Conservation (phyloP, 2,113 vertebrate species). For the Crotalus helleri region DNA sequence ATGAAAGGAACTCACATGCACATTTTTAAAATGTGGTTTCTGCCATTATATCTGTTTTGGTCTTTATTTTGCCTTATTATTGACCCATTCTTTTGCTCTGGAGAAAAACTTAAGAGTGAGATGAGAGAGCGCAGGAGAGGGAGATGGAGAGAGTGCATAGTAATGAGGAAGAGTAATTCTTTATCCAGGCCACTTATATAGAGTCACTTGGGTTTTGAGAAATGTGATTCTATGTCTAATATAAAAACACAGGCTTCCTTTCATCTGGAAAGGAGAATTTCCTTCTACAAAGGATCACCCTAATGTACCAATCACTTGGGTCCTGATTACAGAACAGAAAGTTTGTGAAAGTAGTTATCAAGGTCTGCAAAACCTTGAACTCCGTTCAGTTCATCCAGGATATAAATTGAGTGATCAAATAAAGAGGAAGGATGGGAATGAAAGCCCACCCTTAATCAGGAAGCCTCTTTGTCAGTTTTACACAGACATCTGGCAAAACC, state of each 20-base stretch:
- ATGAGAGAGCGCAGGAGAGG: not conserved
- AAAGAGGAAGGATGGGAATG: constrained; percentile 11
- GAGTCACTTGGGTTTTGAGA: constrained; percentile 25
- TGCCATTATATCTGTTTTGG: not conserved
- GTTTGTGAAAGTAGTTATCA: constrained; percentile 29
- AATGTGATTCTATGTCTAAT: not conserved
- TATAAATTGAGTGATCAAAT: constrained; percentile 53
- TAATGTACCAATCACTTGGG: constrained; percentile 19
- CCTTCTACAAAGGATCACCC: constrained; percentile 30
- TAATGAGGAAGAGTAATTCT: not conserved
- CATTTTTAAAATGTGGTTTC: not conserved
- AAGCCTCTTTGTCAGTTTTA: constrained; percentile 61
- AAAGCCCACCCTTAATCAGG: constrained; percentile 46
- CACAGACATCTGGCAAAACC: constrained; percentile 64
- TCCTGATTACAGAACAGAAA: constrained; percentile 31
- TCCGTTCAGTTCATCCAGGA: constrained; percentile 38
- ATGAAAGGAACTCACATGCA: not conserved
- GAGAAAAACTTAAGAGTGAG: not conserved
- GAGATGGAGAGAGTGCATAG: not conserved
- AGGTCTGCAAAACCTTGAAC: constrained; percentile 53
- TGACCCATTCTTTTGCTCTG: not conserved
- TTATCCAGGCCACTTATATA: not conserved
- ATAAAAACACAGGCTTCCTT: constrained; percentile 8
- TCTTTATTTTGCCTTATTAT: constrained; percentile 13
- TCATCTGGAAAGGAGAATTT: constrained; percentile 25